These are phyloP conservation scores for Synanthedon vespiformis DNA, from an alignment of 2,888 invertebrate species.

Conservation along the genomic window DNA sequence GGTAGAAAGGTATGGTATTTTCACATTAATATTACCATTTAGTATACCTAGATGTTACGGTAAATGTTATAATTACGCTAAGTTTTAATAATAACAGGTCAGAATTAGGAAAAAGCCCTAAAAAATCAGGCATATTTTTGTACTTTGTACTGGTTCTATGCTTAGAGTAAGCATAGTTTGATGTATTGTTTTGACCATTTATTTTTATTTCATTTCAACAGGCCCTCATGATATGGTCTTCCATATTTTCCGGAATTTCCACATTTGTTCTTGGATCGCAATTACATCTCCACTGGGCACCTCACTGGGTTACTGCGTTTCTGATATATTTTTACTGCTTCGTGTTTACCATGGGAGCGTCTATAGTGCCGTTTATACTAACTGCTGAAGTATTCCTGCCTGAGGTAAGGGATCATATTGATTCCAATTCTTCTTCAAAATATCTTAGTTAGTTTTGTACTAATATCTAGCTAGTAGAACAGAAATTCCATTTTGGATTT, in stretches of 20 bases:
- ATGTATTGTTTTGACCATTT: background rate
- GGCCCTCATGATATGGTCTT: constrained; percentile 25
- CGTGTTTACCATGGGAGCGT: constrained; percentile 41
- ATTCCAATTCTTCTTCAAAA: background rate
- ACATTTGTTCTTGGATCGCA: constrained; percentile 29
- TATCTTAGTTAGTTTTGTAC: background rate
- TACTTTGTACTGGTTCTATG: too few relatives aligned
- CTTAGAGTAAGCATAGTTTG: too few relatives aligned
- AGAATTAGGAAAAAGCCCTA: too few relatives aligned
- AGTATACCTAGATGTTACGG: background rate
- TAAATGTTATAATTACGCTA: background rate
- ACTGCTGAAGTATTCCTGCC: constrained; percentile 51
- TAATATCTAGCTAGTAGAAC: too few relatives aligned
- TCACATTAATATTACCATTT: too few relatives aligned
- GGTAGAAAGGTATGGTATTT: constrained; percentile 11
- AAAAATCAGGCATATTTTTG: too few relatives aligned
- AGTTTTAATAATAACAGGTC: background rate
- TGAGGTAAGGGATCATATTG: constrained; percentile 23
- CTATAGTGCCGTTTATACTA: constrained; percentile 44
- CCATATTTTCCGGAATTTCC: constrained; percentile 23
- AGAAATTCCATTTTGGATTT: background rate
- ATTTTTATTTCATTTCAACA: constrained; percentile 7
- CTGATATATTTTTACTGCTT: constrained; percentile 37
- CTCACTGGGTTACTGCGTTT: constrained; percentile 31
- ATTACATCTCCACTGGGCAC: constrained; percentile 30